These are phyloP conservation scores for Lordiphosa fenestrarum DNA, from an alignment of 2,888 invertebrate genomes.

Conservation along the genomic window DNA sequence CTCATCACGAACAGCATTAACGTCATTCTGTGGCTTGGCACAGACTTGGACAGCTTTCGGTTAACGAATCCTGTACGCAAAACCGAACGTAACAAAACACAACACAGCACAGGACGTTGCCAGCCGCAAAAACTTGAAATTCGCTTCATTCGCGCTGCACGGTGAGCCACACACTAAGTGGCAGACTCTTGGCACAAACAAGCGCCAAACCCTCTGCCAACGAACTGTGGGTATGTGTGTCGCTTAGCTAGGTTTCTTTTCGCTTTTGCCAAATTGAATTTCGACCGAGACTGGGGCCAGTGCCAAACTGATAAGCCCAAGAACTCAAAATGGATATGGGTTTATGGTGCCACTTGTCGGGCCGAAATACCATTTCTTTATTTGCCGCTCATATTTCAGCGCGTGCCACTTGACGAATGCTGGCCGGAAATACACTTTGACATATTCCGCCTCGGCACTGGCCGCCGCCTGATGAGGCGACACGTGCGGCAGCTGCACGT, in stretches of 20 bases:
- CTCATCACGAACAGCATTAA: conserved; percentile 67
- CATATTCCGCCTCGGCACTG: conserved; percentile 36
- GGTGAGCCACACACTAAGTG: conserved; percentile 56
- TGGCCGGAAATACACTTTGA: conserved; percentile 48
- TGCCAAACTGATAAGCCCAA: conserved; percentile 41
- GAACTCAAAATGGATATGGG: conserved; percentile 39
- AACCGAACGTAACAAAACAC: conserved; percentile 13
- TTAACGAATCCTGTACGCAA: conserved; percentile 11
- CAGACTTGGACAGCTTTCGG: too few species aligned
- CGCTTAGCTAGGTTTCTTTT: conserved; percentile 11
- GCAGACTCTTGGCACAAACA: conserved; percentile 62
- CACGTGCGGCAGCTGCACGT: conserved; percentile 25
- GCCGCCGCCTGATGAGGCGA: conserved; percentile 20
- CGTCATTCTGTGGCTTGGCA: conserved; percentile 23
- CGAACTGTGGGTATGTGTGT: conserved; percentile 19
- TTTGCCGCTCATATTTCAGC: conserved; percentile 54
- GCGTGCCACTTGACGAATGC: conserved; percentile 27
- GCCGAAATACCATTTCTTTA: conserved; percentile 47
- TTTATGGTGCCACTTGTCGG: conserved; percentile 49
- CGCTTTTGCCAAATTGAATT: conserved; percentile 64
- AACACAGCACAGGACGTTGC: conserved; percentile 7
- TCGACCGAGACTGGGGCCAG: conserved; percentile 22
- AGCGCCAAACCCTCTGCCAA: conserved; percentile 41
- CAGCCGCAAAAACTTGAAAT: conserved; percentile 39
- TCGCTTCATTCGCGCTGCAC: conserved; percentile 30